Percentiles rank a stretch among this genome's conserved stretches.
Evolutionary conservation across 2,888 invertebrate species (phyloP).

Genomic region (Eupithecia pulchellata): DNA sequence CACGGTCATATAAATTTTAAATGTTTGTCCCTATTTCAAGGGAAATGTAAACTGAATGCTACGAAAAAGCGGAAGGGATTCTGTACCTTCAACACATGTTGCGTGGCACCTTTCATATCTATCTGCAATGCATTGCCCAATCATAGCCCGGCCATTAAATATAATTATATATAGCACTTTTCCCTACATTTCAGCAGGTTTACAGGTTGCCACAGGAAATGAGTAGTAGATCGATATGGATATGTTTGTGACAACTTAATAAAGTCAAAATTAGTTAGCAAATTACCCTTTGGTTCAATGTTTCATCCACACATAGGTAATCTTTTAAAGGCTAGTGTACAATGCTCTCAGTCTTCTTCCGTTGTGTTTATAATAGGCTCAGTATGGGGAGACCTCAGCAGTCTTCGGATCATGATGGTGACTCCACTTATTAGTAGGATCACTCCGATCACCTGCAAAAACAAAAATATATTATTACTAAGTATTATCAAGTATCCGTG

Average conservation of each 20-base stretch:
- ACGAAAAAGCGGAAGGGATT: too few species aligned
- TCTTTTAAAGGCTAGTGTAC: not conserved
- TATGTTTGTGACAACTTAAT: not conserved
- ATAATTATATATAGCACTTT: not conserved
- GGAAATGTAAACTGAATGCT: too few species aligned
- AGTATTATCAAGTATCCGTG: too few species aligned
- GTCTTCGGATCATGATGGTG: constrained; percentile 58
- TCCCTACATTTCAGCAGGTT: not conserved
- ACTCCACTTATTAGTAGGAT: constrained; percentile 64
- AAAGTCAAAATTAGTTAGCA: not conserved
- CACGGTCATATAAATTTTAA: too few species aligned
- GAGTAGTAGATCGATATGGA: not conserved
- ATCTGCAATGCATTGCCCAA: too few species aligned
- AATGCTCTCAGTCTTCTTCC: constrained; percentile 12
- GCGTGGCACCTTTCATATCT: too few species aligned
- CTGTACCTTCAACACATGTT: too few species aligned
- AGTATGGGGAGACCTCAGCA: constrained; percentile 61
- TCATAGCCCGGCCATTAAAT: too few species aligned
- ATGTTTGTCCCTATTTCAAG: too few species aligned
- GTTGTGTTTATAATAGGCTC: constrained; percentile 60
- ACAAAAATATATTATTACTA: not conserved
- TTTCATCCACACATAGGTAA: not conserved
- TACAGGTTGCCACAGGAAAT: not conserved
- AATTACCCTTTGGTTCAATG: constrained; percentile 1
- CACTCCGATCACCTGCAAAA: constrained; percentile 69